These are phyloP conservation scores for Semotilus atromaculatus DNA, from an alignment of 2,797 vertebrate species.

Conservation along the genomic window DNA sequence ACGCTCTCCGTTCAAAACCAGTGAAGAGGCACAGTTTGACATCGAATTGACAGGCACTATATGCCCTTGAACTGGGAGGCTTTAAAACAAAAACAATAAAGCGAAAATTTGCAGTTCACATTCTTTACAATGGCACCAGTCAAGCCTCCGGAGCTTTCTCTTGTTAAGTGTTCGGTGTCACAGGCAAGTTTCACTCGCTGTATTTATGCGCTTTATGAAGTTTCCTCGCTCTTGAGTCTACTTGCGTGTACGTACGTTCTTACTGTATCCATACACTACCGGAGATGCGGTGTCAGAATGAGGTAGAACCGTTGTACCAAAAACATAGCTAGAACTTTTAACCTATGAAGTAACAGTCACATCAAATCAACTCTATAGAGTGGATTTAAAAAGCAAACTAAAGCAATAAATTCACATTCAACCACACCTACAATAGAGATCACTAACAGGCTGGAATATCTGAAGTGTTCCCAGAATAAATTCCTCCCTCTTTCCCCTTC, in stretches of 20 bases:
- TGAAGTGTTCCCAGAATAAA: conserved; percentile 66
- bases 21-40: conserved; percentile 81
- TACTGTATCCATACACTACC: conserved; percentile 71
- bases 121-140: conserved; percentile 81
- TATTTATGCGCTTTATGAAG: conserved; percentile 60
- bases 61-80: conserved; percentile 78
- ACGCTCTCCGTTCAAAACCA: conserved; percentile 68
- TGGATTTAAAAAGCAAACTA: conserved; percentile 62
- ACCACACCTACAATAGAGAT: conserved; percentile 72
- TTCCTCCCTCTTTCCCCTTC: conserved; percentile 59
- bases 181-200: conserved; percentile 68
- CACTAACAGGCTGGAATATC: conserved; percentile 70
- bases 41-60: conserved; percentile 78
- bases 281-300: conserved; percentile 77
- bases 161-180: conserved; percentile 60
- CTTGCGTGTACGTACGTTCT: conserved; percentile 60
- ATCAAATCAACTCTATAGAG: conserved; percentile 74
- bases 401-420: conserved; percentile 71
- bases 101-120: conserved; percentile 76
- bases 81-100: conserved; percentile 49
- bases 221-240: conserved; percentile 62
- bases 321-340: conserved; percentile 77
- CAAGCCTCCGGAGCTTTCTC: conserved; percentile 68
- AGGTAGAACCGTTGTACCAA: conserved; percentile 87
- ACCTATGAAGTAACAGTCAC: conserved; percentile 83